Evolutionary conservation across 2,888 invertebrate species (phyloP).

Genomic region (Sipha maydis): DNA sequence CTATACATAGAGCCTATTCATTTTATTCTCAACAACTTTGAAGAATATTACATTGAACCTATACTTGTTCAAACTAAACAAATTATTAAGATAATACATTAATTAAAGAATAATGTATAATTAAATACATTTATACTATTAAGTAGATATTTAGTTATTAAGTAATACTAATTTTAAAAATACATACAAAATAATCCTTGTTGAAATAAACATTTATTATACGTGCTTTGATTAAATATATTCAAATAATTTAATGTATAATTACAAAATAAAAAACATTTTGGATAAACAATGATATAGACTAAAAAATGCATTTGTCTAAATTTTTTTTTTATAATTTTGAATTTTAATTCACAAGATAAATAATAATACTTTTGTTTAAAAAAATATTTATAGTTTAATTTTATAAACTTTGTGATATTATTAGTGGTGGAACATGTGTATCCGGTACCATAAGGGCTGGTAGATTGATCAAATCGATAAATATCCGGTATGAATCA

Average conservation of each 20-base stretch:
- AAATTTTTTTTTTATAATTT: neutral
- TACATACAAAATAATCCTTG: neutral
- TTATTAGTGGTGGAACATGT: slow-evolving; percentile 88
- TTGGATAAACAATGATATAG: neutral
- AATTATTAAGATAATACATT: neutral
- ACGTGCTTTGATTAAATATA: neutral
- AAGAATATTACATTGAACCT: neutral
- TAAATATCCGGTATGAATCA: slow-evolving; percentile 97
- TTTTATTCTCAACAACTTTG: neutral
- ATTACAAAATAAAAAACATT: neutral
- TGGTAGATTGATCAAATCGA: slow-evolving; percentile 96
- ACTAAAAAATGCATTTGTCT: neutral
- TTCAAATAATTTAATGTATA: neutral
- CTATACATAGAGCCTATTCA: neutral
- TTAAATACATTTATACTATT: neutral
- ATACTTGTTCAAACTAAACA: neutral
- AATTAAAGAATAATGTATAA: neutral
- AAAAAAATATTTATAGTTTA: neutral
- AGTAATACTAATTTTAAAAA: neutral
- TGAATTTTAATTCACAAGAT: neutral
- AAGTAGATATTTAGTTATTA: neutral
- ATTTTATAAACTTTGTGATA: slow-evolving; percentile 65
- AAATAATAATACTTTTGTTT: neutral
- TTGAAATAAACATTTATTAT: slow-evolving; percentile 25
- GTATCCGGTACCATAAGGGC: slow-evolving; percentile 94